Conservation (phyloP, 2,797 vertebrate genomes). For the Acanthurus leucopareius region DNA sequence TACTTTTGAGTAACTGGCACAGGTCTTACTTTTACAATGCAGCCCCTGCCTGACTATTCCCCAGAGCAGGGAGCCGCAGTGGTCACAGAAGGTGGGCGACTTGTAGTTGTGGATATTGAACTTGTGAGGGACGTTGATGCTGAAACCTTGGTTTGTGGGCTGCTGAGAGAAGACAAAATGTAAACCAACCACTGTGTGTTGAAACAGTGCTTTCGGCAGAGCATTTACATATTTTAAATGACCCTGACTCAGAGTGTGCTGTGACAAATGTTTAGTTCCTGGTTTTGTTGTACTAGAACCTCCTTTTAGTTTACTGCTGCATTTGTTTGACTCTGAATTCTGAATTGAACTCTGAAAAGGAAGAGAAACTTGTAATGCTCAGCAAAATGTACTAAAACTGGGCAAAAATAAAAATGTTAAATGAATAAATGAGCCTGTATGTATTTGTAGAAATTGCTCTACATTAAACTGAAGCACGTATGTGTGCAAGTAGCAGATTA, state of each 20-base stretch:
- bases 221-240: not conserved
- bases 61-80: slow-evolving; percentile 97
- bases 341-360: too few species aligned
- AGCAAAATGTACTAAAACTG: slow-evolving; percentile 3
- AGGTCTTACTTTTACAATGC: slow-evolving; percentile 94
- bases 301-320: slow-evolving; percentile 14
- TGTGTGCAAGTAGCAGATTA: slow-evolving; percentile 13
- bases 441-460: slow-evolving; percentile 19
- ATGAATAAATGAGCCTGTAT: slow-evolving; percentile 1
- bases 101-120: slow-evolving; percentile 96
- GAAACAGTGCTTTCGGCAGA: not conserved
- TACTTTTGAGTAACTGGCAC: not conserved
- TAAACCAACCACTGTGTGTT: not conserved
- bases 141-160: slow-evolving; percentile 92
- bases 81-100: slow-evolving; percentile 96
- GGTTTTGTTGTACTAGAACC: not conserved
- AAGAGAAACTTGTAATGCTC: slow-evolving; percentile 54
- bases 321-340: slow-evolving; percentile 29
- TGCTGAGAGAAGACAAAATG: slow-evolving; percentile 59
- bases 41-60: slow-evolving; percentile 94
- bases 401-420: not conserved
- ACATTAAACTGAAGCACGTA: not conserved
- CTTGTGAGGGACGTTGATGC: slow-evolving; percentile 97
- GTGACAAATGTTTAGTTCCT: slow-evolving; percentile 27
- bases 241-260: not conserved